phyloP scores from a whole-genome alignment of 1,140 invertebrate genomes.

The Octopus sinensis region DNA sequence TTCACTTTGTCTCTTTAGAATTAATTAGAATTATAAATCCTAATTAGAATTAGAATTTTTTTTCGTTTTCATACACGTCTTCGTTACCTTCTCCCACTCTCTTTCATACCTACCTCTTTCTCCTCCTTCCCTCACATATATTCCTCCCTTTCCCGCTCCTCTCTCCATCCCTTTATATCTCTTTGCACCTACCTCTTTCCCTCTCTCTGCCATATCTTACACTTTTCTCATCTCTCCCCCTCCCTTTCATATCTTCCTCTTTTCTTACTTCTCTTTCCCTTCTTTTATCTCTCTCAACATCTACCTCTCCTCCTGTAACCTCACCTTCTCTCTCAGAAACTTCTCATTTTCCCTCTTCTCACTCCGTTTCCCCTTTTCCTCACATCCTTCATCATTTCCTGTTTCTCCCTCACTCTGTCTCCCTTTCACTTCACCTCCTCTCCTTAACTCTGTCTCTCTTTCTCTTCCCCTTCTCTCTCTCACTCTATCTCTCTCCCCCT shows the following conservation, averaged over 20 bases:
- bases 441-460: not conserved
- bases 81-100: not conserved
- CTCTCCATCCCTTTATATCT: not conserved
- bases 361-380: too few species aligned
- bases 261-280: too few species aligned
- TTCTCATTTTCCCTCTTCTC: too few species aligned
- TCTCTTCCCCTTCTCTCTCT: not conserved
- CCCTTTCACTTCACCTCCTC: not conserved
- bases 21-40: too few species aligned
- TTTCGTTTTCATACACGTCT: too few species aligned
- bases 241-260: not conserved
- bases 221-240: not conserved
- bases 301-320: too few species aligned
- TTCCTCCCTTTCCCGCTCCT: not conserved
- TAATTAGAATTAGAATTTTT: too few species aligned
- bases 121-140: not conserved
- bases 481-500: too few species aligned
- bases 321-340: too few species aligned
- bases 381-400: too few species aligned
- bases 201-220: not conserved
- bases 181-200: not conserved
- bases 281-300: too few species aligned
- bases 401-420: not conserved
- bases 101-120: not conserved
- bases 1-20: too few species aligned